Evolutionary conservation across 2,888 invertebrate genomes (phyloP), one percentile per base, ranked within the genome.

Genomic region (Philereme transversata): DNA sequence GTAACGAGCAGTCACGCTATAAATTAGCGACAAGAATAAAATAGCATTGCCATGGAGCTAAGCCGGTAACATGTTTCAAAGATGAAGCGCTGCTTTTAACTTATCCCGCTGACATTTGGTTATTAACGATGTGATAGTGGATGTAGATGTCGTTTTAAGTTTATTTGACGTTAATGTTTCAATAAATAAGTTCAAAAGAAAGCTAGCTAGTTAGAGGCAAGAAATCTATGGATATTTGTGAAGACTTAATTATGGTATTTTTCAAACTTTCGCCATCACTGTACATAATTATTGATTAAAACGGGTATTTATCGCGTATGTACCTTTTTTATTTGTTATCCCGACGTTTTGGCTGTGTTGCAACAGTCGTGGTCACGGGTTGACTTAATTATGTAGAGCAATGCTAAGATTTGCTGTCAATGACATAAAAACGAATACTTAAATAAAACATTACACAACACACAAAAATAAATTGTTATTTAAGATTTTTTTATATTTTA

Each of bases 11-110:
- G 79, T 74, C 75, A 77, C 73, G 78, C 77, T 79, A 82, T 87
- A 85, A 86, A 87, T 84, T 85, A 80, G 83, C 80, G 78, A 84
- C 84, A 72, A 76, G 86, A 86, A 86, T 84, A 86, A 84, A 82
- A 77, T 83, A 79, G 76, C 81, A 75, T 80, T 78, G 78, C 73
- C 68, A 67, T 67, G 67, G 65, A 65, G 49, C 64, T 74, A 40
- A 78, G 77, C 82, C 82, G 81, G 81, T 82, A 79, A 82, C 79
- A 61, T 62, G 62, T n/a, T 48, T 58, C 51, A 59, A 59, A 69
- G 67, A 65, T 64, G 60, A 67, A 69, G 59, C 55, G 60, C 57
- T 61, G 61, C 59, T 67, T 69, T 69, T 51, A 67, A 69, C 59
- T 63, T 56, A 59, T 55, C 50, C 51, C 59, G 54, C 51, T 63